Evolutionary conservation across 92 coral and sea anemone species (phyloP), one percentile per base, ranked within the genome.

Genomic region (Paragorgia papillata): DNA sequence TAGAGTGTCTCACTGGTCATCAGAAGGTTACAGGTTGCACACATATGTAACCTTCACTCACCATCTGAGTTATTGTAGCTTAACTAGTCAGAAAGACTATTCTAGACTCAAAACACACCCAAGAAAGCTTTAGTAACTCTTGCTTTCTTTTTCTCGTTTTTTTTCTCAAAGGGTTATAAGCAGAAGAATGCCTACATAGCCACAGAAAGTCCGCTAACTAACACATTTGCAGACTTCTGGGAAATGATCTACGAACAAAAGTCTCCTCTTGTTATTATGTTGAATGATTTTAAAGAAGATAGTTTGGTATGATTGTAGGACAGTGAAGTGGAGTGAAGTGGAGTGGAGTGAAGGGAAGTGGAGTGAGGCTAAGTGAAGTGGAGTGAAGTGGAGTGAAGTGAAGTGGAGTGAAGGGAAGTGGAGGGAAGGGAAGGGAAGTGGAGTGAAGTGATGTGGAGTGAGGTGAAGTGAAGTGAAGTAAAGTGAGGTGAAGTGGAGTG

Each of bases 181-280:
- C 97, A 86, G 75, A 87, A 85, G 10, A 87, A 81, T 18, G 98
- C 93, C 0, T 94, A 88, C 83, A 85, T 94, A 18, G 98, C 98
- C 18, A 94, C 98, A 29, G 94, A 94, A 53, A 89, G 90, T 49
- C 98, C 98, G 12, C 80, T 94, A 21, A 91, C 93, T 0, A 82
- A 85, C 68, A 94, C 98, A 6, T 84, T 88, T 66, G 92, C 91
- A 57, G 98, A 94, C 74, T 94, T 88, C 79, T 94, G 98, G 98
- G 88, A 96, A 17, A 78, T 94, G 92, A 69, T 90, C 43, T 90
- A 92, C 89, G 98, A 94, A 73, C 97, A 94, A 35, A 83, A 83
- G 26, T 90, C 90, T 20, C 86, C 92, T 20, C 73, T 82, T 26
- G 70, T 94, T 37, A 89, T 94, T 50, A 94, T 94, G 97, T 76